These are phyloP conservation scores for Athene noctua DNA, from an alignment of 2,113 vertebrate species.

Conservation along the genomic window DNA sequence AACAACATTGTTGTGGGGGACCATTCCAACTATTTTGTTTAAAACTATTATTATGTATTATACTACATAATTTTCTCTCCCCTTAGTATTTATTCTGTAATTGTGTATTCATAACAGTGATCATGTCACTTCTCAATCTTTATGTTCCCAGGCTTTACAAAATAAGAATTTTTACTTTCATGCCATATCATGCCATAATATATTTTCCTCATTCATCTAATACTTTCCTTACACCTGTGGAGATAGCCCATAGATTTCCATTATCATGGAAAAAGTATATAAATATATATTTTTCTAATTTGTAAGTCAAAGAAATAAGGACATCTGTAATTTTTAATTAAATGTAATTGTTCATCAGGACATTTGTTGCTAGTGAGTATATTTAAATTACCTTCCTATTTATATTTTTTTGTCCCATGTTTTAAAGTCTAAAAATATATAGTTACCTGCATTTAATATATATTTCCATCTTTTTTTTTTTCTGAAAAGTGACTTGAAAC, in stretches of 20 bases:
- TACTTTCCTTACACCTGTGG: not conserved
- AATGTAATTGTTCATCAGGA: not conserved
- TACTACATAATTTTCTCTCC: not conserved
- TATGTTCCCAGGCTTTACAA: not conserved
- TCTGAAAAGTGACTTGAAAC: not conserved
- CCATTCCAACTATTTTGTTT: not conserved
- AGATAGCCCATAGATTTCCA: not conserved
- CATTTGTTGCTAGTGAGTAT: not conserved
- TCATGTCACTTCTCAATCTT: not conserved
- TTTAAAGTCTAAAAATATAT: not conserved
- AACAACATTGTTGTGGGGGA: not conserved
- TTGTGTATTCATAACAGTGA: not conserved
- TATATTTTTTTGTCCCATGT: accelerated
- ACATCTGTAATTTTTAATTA: not conserved
- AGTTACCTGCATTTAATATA: not conserved
- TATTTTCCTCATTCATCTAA: not conserved
- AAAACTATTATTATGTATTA: not conserved
- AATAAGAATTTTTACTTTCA: not conserved
- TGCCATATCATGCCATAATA: not conserved
- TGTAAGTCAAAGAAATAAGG: not conserved
- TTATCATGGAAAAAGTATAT: not conserved
- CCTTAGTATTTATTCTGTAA: not conserved
- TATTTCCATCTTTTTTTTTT: not conserved
- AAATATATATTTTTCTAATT: not conserved
- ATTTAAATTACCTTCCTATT: not conserved